A percentile compares a stretch with the other conserved stretches of the same genome.
phyloP scores from a whole-genome alignment of 2,113 vertebrate genomes.

The Aegypius monachus region DNA sequence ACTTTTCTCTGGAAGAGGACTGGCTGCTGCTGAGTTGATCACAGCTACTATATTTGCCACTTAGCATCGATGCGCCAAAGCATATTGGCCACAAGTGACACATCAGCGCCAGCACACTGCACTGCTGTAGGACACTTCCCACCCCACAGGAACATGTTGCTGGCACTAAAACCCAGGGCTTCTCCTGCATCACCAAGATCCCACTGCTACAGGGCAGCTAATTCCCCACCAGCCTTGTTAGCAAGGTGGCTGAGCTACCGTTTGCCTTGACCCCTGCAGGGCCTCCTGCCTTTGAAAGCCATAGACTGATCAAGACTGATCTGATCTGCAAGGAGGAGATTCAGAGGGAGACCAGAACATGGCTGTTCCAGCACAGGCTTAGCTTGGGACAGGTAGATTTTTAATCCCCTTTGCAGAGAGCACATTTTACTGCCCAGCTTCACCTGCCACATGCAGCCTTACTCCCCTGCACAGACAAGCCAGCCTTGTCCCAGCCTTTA shows the following conservation, averaged over 20 bases:
- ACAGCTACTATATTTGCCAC: not conserved
- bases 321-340: not conserved
- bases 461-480: not conserved
- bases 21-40: not conserved
- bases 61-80: not conserved
- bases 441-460: not conserved
- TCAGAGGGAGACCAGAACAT: not conserved
- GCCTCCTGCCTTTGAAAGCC: not conserved
- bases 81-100: not conserved
- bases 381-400: not conserved
- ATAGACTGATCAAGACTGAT: not conserved
- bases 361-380: not conserved
- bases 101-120: not conserved
- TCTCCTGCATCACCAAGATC: not conserved
- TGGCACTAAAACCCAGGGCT: not conserved
- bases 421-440: not conserved
- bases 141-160: not conserved
- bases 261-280: not conserved
- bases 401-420: not conserved
- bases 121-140: not conserved
- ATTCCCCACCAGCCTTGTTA: not conserved
- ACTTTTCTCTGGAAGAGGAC: not conserved
- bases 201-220: not conserved
- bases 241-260: not conserved
- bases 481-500: not conserved